Percentiles rank a stretch among this genome's conserved stretches.
phyloP scores from a whole-genome alignment of 2,888 invertebrate species.

The Lordiphosa andalusiaca region DNA sequence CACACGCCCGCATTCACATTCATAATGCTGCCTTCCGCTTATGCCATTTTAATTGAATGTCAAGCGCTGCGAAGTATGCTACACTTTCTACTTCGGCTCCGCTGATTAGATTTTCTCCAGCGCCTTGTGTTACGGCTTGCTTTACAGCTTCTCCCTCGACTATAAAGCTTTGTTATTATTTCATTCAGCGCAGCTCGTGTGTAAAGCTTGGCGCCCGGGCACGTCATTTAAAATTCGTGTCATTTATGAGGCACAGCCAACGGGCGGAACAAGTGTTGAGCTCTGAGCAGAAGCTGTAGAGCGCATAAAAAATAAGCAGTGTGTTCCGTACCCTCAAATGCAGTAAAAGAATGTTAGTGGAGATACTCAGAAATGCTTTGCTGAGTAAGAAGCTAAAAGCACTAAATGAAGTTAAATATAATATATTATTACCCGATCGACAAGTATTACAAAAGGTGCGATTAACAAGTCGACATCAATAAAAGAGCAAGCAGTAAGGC shows the following conservation, averaged over 20 bases:
- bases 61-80: slow-evolving; percentile 9
- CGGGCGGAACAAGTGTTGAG: slow-evolving; percentile 18
- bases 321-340: too few relatives aligned
- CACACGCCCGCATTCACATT: slow-evolving; percentile 18
- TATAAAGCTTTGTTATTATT: slow-evolving; percentile 46
- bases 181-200: slow-evolving; percentile 26
- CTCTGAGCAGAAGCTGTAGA: slow-evolving; percentile 26
- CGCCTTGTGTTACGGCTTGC: slow-evolving; percentile 1
- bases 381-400: too few relatives aligned
- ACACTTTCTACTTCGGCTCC: background rate
- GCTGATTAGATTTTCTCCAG: slow-evolving; percentile 49
- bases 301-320: too few relatives aligned
- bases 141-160: slow-evolving; percentile 2
- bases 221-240: slow-evolving; percentile 71
- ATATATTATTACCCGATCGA: too few relatives aligned
- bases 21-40: slow-evolving; percentile 6
- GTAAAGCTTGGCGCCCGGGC: slow-evolving; percentile 37
- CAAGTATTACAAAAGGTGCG: too few relatives aligned
- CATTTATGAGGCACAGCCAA: slow-evolving; percentile 44
- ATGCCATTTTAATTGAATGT: slow-evolving; percentile 32
- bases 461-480: too few relatives aligned
- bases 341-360: too few relatives aligned
- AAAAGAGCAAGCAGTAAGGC: too few relatives aligned
- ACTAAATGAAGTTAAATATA: too few relatives aligned
- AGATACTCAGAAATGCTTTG: too few relatives aligned